Conservation (phyloP, 2,797 vertebrate genomes). For the Acanthiza pusilla region DNA sequence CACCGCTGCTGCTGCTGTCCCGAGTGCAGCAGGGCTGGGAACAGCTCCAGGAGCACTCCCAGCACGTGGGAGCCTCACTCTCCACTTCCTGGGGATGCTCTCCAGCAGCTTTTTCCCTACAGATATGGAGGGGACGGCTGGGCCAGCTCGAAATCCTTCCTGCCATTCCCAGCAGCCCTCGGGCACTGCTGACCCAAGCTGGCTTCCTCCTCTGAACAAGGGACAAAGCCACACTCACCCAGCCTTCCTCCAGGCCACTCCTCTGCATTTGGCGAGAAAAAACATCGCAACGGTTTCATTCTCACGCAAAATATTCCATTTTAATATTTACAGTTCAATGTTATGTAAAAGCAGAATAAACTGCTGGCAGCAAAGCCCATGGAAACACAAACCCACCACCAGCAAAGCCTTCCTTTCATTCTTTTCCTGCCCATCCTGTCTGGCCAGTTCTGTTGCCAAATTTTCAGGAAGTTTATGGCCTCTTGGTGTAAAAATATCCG, state of each 20-base stretch:
- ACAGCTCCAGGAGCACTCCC: not conserved
- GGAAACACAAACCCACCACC: not conserved
- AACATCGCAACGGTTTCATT: not conserved
- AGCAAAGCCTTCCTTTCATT: constrained; percentile 60
- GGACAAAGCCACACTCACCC: not conserved
- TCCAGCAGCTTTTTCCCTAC: not conserved
- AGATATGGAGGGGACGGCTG: accelerated
- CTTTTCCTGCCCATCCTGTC: constrained; percentile 62
- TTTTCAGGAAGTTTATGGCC: not conserved
- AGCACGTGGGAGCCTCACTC: not conserved
- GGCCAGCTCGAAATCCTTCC: not conserved
- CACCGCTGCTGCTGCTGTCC: too few species aligned
- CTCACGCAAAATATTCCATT: not conserved
- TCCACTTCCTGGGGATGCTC: not conserved
- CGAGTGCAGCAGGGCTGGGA: not conserved
- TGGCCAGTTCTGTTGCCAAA: constrained; percentile 38
- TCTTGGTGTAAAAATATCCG: not conserved
- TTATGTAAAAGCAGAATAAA: not conserved
- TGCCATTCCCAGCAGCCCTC: accelerated
- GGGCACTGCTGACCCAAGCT: accelerated
- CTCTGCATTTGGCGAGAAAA: constrained; percentile 1
- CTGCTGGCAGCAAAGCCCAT: not conserved
- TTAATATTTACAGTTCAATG: too few species aligned
- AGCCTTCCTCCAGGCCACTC: not conserved
- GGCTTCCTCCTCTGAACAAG: not conserved